These are phyloP conservation scores for Uropetala carovei DNA, from an alignment of 2,888 invertebrate genomes.

Conservation along the genomic window DNA sequence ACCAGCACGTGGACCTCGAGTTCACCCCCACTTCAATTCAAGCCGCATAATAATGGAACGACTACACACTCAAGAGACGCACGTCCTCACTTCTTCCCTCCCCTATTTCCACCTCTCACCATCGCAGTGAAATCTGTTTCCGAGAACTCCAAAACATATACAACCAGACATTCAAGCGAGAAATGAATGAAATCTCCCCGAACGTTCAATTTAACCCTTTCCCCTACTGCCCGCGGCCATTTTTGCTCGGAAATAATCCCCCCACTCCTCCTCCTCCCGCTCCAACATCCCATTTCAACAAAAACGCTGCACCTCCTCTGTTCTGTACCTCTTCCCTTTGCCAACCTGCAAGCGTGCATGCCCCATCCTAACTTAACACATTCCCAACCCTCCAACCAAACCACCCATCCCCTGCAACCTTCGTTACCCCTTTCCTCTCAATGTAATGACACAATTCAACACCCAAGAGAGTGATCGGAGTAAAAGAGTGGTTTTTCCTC, in stretches of 20 bases:
- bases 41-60: background rate
- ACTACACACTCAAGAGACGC: background rate
- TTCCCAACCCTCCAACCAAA: background rate
- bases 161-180: constrained; percentile 34
- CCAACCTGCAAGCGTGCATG: background rate
- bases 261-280: background rate
- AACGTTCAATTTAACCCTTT: constrained; percentile 40
- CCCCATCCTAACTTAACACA: background rate
- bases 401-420: background rate
- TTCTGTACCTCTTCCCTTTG: background rate
- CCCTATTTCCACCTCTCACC: background rate
- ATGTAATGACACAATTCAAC: constrained; percentile 47
- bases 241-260: constrained; percentile 21
- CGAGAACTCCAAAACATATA: constrained; percentile 47
- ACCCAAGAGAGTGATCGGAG: constrained; percentile 36
- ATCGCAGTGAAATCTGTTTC: constrained; percentile 23
- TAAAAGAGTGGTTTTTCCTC: constrained; percentile 23
- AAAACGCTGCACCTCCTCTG: background rate
- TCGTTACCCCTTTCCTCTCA: background rate
- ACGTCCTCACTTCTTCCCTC: background rate
- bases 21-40: background rate
- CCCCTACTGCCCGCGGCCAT: constrained; percentile 24
- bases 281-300: constrained; percentile 22
- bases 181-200: constrained; percentile 52
- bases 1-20: background rate